Percentiles rank a stretch among this genome's conserved stretches.
Conservation (phyloP, 2,113 vertebrate species). For the Formicarius rufipectus region DNA sequence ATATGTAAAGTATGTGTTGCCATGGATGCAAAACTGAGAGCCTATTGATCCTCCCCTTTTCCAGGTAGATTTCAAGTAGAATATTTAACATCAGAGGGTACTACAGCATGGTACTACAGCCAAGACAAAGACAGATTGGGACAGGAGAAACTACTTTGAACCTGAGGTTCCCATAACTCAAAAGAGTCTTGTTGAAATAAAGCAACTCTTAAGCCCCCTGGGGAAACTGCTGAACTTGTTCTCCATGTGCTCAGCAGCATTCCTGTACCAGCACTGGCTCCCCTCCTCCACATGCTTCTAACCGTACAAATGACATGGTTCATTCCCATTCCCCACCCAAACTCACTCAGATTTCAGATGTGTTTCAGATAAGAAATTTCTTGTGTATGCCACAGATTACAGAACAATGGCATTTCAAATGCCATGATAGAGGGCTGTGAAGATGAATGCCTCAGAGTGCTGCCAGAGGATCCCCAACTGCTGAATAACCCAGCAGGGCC, state of each 20-base stretch:
- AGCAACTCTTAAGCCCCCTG: neutral
- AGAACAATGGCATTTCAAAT: neutral
- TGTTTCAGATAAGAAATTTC: neutral
- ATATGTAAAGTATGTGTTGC: constrained; percentile 67
- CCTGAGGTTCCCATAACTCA: neutral
- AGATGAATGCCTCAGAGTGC: neutral
- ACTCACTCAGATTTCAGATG: neutral
- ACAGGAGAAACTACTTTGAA: neutral
- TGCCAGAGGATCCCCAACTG: neutral
- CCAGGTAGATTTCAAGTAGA: constrained; percentile 6
- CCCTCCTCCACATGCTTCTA: neutral
- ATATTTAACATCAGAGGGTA: neutral
- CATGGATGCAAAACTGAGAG: constrained; percentile 53
- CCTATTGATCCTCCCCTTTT: constrained; percentile 3
- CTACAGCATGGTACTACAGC: neutral
- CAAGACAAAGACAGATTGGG: neutral
- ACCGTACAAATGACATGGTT: neutral
- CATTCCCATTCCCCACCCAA: neutral
- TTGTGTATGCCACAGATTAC: neutral
- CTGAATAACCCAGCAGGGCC: neutral
- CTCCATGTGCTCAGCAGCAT: neutral
- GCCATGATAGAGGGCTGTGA: neutral
- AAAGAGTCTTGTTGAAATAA: neutral
- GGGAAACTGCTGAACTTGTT: neutral
- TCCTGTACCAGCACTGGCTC: neutral